phyloP scores from a whole-genome alignment of 1,140 invertebrate genomes.

The Leptinotarsa defecta region DNA sequence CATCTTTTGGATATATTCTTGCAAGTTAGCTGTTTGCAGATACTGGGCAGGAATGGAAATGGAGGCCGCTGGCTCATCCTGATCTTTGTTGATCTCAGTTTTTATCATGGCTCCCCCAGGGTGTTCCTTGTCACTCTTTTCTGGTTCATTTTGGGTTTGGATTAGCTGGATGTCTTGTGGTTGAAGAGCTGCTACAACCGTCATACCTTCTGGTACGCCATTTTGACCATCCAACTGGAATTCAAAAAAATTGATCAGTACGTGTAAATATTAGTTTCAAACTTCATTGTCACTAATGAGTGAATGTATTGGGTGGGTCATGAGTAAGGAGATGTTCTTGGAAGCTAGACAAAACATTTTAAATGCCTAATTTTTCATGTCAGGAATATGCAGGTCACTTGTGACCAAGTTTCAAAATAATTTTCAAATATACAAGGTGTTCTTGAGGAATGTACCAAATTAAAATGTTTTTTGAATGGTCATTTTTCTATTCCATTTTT shows the following conservation, averaged over 20 bases:
- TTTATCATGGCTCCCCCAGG: slow-evolving; percentile 62
- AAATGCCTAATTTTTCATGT: too few relatives aligned
- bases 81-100: slow-evolving; percentile 53
- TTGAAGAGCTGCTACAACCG: slow-evolving; percentile 67
- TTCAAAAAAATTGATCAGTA: slow-evolving; percentile 8
- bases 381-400: too few relatives aligned
- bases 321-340: too few relatives aligned
- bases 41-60: slow-evolving; percentile 52
- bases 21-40: slow-evolving; percentile 56
- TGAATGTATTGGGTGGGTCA: too few relatives aligned
- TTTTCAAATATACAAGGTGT: too few relatives aligned
- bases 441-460: too few relatives aligned
- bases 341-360: too few relatives aligned
- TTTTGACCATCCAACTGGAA: slow-evolving; percentile 60
- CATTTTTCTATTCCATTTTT: too few relatives aligned
- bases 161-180: slow-evolving; percentile 69
- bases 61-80: slow-evolving; percentile 32
- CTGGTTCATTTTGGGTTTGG: slow-evolving; percentile 38
- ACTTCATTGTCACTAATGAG: too few relatives aligned
- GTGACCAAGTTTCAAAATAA: too few relatives aligned
- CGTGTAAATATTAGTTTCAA: not conserved
- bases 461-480: too few relatives aligned
- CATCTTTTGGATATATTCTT: slow-evolving; percentile 57
- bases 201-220: slow-evolving; percentile 64
- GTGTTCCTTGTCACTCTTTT: slow-evolving; percentile 44